Base-by-base conservation (phyloP, 2,113 vertebrate genomes). In the Sylvietta virens region DNA sequence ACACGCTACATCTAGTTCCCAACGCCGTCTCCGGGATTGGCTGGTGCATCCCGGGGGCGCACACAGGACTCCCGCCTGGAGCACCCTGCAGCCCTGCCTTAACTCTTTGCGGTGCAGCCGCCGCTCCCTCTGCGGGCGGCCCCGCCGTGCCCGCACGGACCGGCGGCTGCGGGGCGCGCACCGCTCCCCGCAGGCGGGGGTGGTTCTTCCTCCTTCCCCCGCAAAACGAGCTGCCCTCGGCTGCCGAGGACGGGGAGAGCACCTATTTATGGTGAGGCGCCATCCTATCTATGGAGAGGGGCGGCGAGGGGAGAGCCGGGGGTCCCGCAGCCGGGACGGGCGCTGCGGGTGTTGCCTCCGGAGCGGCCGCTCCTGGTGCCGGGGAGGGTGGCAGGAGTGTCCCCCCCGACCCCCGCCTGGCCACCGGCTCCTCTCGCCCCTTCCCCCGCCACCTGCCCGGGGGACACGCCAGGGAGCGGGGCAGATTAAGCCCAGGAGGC, bases 391-490 rank as follows among this genome's bases (percentile, higher is more conserved):
- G 20, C 7, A n/a, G n/a, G n/a, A n/a, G 19, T 19, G 57, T 6
- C 3, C 11, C 26, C 48, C 54, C 35, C 50, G 30, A 35, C 21
- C 61, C 3, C 42, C 40, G n/a, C 69, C 58, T 22, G 27, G 33
- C 13, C 15, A 7, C 24, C 19, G 44, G 37, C 16, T 6, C 39
- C n/a, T 24, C 13, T n/a, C 15, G 5, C 7, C 23, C 28, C 27
- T 27, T 14, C 35, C 17, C 19, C 24, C 17, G 7, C 13, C 2
- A 13, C 28, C 66, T 48, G 1, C 17, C 69, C 54, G 15, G 9
- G 42, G 62, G 27, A 37, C 65, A 37, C 4, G 0, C 13, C 10
- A 6, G 11, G 69, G 28, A 65, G 22, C 0, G 8, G 30, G 27
- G 21, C 3, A 11, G 39, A 10, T 24, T 10, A 13, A 45, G 51